Conservation (phyloP, 2,888 invertebrate genomes). For the Dimorphilus gyrociliatus region DNA sequence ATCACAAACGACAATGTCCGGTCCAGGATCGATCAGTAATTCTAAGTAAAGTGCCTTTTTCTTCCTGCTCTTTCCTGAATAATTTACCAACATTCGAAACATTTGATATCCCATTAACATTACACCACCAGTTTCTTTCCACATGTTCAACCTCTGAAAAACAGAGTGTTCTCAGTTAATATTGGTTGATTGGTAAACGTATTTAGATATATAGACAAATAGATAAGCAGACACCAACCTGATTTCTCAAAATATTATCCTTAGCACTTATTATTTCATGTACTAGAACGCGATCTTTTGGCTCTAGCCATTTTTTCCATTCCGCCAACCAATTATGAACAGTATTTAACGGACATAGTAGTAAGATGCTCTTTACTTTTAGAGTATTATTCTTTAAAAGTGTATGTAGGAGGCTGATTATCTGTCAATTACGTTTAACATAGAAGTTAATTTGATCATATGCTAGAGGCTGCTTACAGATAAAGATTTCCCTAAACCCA, state of each 20-base stretch:
- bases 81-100: constrained; percentile 59
- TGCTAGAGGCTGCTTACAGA: too few species aligned
- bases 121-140: constrained; percentile 69
- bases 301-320: constrained; percentile 62
- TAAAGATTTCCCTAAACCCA: constrained; percentile 82
- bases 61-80: constrained; percentile 48
- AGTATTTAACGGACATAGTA: constrained; percentile 83
- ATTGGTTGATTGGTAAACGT: too few species aligned
- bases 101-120: constrained; percentile 86
- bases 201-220: too few species aligned
- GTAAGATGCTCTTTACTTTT: too few species aligned
- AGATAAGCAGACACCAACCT: too few species aligned
- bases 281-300: constrained; percentile 40
- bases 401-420: too few species aligned
- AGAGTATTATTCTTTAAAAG: too few species aligned
- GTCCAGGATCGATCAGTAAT: constrained; percentile 66
- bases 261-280: constrained; percentile 55
- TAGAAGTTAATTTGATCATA: too few species aligned
- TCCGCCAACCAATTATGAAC: constrained; percentile 91
- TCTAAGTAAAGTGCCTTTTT: constrained; percentile 52
- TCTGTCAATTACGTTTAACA: too few species aligned
- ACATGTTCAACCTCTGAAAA: constrained; percentile 56
- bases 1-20: constrained; percentile 86
- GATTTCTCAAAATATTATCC: constrained; percentile 56
- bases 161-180: too few species aligned